A percentile compares a stretch with the other conserved stretches of the same genome.
phyloP scores from a whole-genome alignment of 2,888 invertebrate species.

The Caenorhabditis angaria region DNA sequence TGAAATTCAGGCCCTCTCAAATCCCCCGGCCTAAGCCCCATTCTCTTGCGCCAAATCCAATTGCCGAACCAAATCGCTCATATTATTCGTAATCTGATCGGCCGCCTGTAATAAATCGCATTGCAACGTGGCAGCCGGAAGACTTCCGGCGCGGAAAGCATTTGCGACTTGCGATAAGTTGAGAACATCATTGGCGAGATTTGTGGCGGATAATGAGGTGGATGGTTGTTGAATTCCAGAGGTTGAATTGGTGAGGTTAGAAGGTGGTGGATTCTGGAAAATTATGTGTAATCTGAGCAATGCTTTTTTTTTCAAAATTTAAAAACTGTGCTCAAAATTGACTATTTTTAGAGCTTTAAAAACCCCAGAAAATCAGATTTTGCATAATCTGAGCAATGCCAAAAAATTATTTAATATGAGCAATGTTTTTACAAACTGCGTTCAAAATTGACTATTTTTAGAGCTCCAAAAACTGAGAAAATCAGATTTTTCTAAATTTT shows the following conservation, averaged over 20 bases:
- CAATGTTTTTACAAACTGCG: no score
- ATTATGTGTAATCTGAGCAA: not conserved
- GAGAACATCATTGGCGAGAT: conserved; percentile 2
- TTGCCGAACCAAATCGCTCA: conserved; percentile 95
- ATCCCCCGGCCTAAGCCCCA: no score
- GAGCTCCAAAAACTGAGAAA: no score
- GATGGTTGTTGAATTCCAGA: no score
- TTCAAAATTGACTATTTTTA: no score
- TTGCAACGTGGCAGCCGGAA: conserved; percentile 56
- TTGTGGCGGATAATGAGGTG: conserved; percentile 28
- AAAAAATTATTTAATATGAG: no score
- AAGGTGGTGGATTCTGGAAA: conserved; percentile 16
- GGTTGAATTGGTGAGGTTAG: no score
- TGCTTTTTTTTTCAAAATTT: no score
- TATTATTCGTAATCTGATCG: conserved; percentile 95
- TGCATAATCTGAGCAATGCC: no score
- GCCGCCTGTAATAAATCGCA: conserved; percentile 91
- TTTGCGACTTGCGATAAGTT: conserved; percentile 40
- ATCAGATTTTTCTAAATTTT: no score
- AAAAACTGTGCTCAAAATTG: not conserved
- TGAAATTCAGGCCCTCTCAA: no score
- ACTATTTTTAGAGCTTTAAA: conserved; percentile 3
- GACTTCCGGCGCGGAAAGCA: conserved; percentile 62
- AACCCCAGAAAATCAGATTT: no score
- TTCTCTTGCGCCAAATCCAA: conserved; percentile 72